Evolutionary conservation across 2,888 invertebrate genomes (phyloP), one percentile per base, ranked within the genome.

Genomic region (Rhyacophila evoluta): DNA sequence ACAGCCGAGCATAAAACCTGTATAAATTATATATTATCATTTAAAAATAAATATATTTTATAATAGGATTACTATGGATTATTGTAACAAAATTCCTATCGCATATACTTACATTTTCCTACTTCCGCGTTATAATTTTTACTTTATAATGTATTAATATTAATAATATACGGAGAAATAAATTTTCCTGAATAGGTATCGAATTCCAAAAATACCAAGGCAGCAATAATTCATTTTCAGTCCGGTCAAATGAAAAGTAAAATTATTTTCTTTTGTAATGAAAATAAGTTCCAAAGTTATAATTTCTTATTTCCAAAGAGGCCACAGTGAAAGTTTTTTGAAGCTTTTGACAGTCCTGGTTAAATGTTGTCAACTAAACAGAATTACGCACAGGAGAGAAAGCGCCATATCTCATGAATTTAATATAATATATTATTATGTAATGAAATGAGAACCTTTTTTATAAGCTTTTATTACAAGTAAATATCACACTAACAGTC

Each of bases 281-380:
- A 69, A 69, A 69, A 29, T 28, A 33, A 69, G 55, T 38, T 73
- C 28, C 8, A 28, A 27, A 38, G 27, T 73, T 73, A 27, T 39
- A 73, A 28, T 39, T 73, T 73, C 19, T 39, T 39, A 39, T 73
- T 79, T 81, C 29, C 69, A 81, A 79, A 73, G 75, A 15, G 19
- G 33, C 8, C 72, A 68, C 3, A 38, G 70, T 27, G 79, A 81
- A 38, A 75, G 79, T 38, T 33, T 81, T 41, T 55, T 55, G 55
- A 55, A 55, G 55, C 55, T 55, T 55, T 55, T 55, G 55, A 55
- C 55, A 55, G 55, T 55, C 12, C 41, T 25, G 55, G 55, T 55
- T 55, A 55, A 55, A 55, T 55, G 55, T 19, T 55, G 55, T 55
- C 55, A 55, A 55, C 55, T 55, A 55, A 55, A 55, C 55, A 55